Conservation (phyloP, 2,113 vertebrate genomes). For the Sula dactylatra region DNA sequence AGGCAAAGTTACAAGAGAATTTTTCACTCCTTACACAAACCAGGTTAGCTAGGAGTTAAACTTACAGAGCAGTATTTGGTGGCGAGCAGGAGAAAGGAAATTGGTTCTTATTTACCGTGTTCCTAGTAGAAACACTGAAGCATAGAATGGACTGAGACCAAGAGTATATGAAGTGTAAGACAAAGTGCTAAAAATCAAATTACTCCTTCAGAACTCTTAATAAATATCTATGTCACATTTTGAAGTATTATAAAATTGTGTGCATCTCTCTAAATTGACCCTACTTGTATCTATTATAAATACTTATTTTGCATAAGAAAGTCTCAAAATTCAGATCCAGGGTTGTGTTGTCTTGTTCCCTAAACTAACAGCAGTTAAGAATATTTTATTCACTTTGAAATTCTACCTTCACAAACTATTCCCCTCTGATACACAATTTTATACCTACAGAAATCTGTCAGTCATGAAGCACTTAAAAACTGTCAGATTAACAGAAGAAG, state of each 20-base stretch:
- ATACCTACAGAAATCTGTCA: background rate
- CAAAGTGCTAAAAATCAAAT: background rate
- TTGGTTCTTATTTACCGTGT: background rate
- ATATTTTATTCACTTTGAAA: background rate
- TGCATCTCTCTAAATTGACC: background rate
- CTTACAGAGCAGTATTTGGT: background rate
- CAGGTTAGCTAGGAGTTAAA: background rate
- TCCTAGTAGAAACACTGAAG: background rate
- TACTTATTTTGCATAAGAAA: background rate
- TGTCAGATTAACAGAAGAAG: background rate
- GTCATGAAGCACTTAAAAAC: background rate
- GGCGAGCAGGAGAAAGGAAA: background rate
- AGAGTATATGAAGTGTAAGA: background rate
- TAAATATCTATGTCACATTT: background rate
- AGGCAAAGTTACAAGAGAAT: background rate
- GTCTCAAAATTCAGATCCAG: background rate
- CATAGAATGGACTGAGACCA: background rate
- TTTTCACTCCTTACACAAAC: background rate
- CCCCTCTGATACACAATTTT: background rate
- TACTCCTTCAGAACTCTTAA: background rate
- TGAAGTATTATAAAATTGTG: background rate
- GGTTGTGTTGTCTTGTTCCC: background rate
- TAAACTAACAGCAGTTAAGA: background rate
- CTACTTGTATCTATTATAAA: background rate
- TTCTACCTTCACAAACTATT: background rate